phyloP scores from a whole-genome alignment of 1,140 invertebrate species.

The Monochamus saltuarius region DNA sequence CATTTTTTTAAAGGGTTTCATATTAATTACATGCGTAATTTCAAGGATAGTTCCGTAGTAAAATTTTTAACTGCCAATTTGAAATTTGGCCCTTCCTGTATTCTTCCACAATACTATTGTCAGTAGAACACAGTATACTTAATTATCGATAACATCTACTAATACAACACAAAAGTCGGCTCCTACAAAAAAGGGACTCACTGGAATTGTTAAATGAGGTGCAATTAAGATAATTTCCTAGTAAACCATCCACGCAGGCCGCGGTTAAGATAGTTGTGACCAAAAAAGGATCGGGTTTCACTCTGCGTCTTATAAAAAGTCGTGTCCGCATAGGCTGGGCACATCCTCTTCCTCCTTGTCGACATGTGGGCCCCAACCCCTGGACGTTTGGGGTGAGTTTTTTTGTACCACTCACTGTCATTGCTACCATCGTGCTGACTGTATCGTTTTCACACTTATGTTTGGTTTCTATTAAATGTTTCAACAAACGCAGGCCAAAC shows the following conservation, averaged over 20 bases:
- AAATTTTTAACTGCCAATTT: no score
- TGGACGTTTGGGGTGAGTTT: slow-evolving; percentile 6
- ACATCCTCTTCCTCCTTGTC: slow-evolving; percentile 20
- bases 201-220: slow-evolving; percentile 2
- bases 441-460: slow-evolving; percentile 13
- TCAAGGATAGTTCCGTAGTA: no score
- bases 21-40: no score
- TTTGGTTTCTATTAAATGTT: slow-evolving; percentile 10
- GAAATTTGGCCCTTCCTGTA: no score
- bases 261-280: slow-evolving; percentile 1
- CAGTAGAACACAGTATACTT: no score
- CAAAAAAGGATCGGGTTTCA: slow-evolving; percentile 17
- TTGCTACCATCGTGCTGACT: slow-evolving; percentile 11
- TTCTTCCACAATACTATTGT: no score
- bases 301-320: slow-evolving; percentile 18
- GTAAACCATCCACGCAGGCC: slow-evolving; percentile 13
- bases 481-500: slow-evolving; percentile 10
- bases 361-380: slow-evolving; percentile 21
- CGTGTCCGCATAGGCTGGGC: slow-evolving; percentile 16
- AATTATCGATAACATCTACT: no score
- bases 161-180: no score
- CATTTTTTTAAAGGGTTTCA: no score
- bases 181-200: not conserved
- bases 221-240: slow-evolving; percentile 21
- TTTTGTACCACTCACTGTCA: slow-evolving; percentile 6